Evolutionary conservation across 1,140 invertebrate genomes (phyloP), one percentile per base, ranked within the genome.

Genomic region (Agrilus planipennis): DNA sequence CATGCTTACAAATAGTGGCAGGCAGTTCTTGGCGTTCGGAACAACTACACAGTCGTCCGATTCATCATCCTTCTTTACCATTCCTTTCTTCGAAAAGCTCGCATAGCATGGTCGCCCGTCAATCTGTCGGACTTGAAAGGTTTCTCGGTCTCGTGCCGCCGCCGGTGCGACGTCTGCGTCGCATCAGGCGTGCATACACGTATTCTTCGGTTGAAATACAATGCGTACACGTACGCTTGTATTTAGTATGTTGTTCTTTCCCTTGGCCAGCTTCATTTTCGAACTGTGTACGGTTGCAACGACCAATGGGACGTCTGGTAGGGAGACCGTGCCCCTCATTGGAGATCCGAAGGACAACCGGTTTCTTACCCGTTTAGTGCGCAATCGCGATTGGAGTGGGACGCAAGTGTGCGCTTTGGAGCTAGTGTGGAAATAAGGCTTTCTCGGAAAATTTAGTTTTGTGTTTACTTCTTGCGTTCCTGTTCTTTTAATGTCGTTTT

Each of bases 261-360:
- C 7, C 34, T 36, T 22, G 6, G 28, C 9, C 32, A 45, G 41
- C 51, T 46, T 49, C 53, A 51, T 55, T 51, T 53, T 52, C 51
- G 37, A 49, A 42, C 15, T 14, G 9, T 22, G 3, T 36, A 14
- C 19, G 9, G 41, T 17, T 27, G 17, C 27, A 30, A 16, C 47
- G 44, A 46, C 49, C 51, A 52, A 53, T 51, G 41, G 44, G 34
- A 35, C 15, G 21, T 11, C 31, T 34, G 53, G 53, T 42, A 50
- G 49, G 53, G 51, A 39, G 36, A 41, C 12, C 15, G 20, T 40
- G 23, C 32, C 38, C 34, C 27, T 44, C 39, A 55, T 55, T 55
- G 53, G 53, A 34, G 45, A 25, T 27, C 21, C 47, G 53, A 55
- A 55, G 53, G 53, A 53, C 53, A 40, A 52, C 51, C 50, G 45